Evolutionary conservation across 2,113 vertebrate species (phyloP), one percentile per base, ranked within the genome.

Genomic region (Psettodes erumei): DNA sequence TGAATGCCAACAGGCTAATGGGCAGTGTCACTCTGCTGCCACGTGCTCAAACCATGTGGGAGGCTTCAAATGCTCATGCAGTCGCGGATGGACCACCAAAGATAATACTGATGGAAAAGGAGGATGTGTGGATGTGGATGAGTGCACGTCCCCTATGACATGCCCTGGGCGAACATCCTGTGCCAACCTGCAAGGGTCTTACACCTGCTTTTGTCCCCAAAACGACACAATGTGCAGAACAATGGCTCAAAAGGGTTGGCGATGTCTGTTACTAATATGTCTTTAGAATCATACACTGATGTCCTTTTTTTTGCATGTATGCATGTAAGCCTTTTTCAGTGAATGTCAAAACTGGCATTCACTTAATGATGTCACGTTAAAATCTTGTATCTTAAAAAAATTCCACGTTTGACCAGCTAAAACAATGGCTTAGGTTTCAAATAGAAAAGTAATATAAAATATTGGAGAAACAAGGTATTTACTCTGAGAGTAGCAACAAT

Each of bases 71-170:
- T 96, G 95, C 51, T 65, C 71, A 5, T 95, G 95, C 54, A 64
- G 56, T 11, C 64, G 7, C 0, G 94, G 94, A 38, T 95, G 94
- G 93, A 82, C 73, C 3, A 88, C 88, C 7, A 60, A 71, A 71
- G 40, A 85, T 63, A 79, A 84, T 5, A 88, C 89, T 19, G 72
- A 1, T 5, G 90, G 93, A 64, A 67, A 59, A 21, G 59, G 9
- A 47, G 91, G 90, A 62, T 96, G 95, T 69, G 73, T 72, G 16
- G 94, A 95, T 69, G 65, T 84, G 51, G 73, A 96, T 74, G 95
- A 96, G 78, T 96, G 95, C 68, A 9, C 63, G 4, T 79, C 65
- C n/a, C 40, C 76, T 12, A 21, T n/a, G 5, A 25, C 73, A 25
- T 96, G 95, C 60, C 77, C 81, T 28, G 45, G 80, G 13, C 66